Evolutionary conservation across 2,888 invertebrate species (phyloP), one percentile per base, ranked within the genome.

Genomic region (Gandaritis pyraliata): DNA sequence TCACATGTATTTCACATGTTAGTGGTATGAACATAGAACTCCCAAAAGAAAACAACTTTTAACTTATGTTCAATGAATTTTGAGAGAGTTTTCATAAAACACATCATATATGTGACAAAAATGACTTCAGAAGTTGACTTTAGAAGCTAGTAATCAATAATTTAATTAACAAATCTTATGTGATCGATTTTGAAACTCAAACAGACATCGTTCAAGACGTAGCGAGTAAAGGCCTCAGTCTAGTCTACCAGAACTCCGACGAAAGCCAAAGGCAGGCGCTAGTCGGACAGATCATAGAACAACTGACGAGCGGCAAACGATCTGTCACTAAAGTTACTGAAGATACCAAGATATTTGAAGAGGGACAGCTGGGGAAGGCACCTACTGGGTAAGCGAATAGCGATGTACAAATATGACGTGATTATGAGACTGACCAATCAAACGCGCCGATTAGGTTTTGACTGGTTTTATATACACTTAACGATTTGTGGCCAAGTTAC

Each of bases 181-280:
- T 6, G 5, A 2, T 23, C 23, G n/a, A n/a, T n/a, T n/a, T n/a
- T n/a, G n/a, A n/a, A n/a, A n/a, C n/a, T 54, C 41, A 73, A 82
- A 54, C 80, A 98, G 98, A 98, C 77, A 95, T 98, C 72, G 96
- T 98, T 0, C 98, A 98, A 91, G 98, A 98, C 83, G 96, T 97
- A 1, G 97, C 98, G 0, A 97, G 97, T 12, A 97, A 98, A 83
- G 98, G 98, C 10, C 92, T 98, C 18, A 97, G 97, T 56, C 90
- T 98, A 1, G 96, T 98, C 7, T 98, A 98, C 80, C 96, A 97
- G 73, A 95, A 95, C 58, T 97, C 97, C 0, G 95, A 95, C 64
- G 94, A 95, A 55, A 94, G 94, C 65, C 94, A 95, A 73, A 95
- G 95, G 75, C 93, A 95, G 64, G 94, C 94, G 63, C 89, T 98